Evolutionary conservation across 2,888 invertebrate species (phyloP), one percentile per base, ranked within the genome.

Genomic region (Tubiluchus corallicola): DNA sequence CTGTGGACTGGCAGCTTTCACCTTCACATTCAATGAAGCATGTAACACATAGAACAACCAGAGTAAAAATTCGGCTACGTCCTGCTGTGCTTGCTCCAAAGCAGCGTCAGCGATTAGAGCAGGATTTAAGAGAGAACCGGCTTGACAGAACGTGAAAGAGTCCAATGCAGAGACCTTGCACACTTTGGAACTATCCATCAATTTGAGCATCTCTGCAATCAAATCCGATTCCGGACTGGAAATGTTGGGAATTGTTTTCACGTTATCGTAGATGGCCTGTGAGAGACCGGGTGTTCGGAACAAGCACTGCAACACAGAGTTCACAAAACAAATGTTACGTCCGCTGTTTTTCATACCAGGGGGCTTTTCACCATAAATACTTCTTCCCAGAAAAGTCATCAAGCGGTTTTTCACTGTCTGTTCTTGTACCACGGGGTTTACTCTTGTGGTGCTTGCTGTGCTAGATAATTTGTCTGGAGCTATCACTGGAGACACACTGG

Each of bases 1-100:
- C 48, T 49, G 39, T 49, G 48, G 38, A 49, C 49, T 21, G 54
- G 55, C 48, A 13, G 15, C 4, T 5, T 17, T 4, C 18, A 4
- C 9, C 55, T 55, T 39, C 4, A 18, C 40, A 49, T 60, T 60
- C 15, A 60, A 52, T 3, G 55, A 51, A 19, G 44, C 50, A 41
- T 59, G 59, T 20, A 59, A 44, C 3, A 51, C 51, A 29, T 56
- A 54, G 41, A 59, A 50, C 19, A 60, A 48, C 59, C 60, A 60
- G 56, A 57, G 58, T 37, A 58, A 54, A 47, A 60, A 60, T 49
- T 62, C 61, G 19, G 56, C 57, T 3, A 57, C 56, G 50, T 62
- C 61, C 43, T 58, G 60, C 37, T 48, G 42, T 5, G 13, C 4
- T 21, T 42, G 46, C 13, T 3, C 9, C 3, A 4, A 5, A 5